Evolutionary conservation across 2,113 vertebrate species (phyloP).

Genomic region (Corythaixoides concolor): DNA sequence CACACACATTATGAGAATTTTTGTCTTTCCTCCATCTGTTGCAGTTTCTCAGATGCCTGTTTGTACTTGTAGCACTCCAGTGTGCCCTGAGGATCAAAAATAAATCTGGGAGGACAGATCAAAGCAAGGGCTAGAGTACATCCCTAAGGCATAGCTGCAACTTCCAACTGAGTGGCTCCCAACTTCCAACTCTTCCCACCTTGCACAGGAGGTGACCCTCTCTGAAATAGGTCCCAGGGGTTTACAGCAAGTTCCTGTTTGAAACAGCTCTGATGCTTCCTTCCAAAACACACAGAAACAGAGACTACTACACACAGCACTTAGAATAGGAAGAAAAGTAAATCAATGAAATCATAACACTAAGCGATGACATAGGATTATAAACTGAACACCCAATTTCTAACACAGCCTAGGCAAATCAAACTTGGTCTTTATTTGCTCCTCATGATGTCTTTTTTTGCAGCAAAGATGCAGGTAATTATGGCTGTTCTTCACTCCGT

Average conservation of each 20-base stretch:
- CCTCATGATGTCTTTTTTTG: background rate
- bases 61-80: background rate
- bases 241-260: background rate
- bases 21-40: background rate
- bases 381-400: background rate
- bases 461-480: background rate
- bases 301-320: background rate
- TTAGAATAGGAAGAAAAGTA: background rate
- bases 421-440: background rate
- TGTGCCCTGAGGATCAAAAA: background rate
- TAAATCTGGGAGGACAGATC: background rate
- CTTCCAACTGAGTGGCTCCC: background rate
- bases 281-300: background rate
- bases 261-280: background rate
- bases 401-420: background rate
- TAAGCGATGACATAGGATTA: background rate
- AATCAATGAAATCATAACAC: background rate
- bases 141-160: background rate
- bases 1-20: background rate
- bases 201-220: background rate
- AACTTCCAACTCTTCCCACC: background rate
- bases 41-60: background rate
- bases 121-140: background rate
- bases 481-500: background rate
- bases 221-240: background rate